phyloP scores from a whole-genome alignment of 2,797 vertebrate species.

The Crypturellus tataupa region DNA sequence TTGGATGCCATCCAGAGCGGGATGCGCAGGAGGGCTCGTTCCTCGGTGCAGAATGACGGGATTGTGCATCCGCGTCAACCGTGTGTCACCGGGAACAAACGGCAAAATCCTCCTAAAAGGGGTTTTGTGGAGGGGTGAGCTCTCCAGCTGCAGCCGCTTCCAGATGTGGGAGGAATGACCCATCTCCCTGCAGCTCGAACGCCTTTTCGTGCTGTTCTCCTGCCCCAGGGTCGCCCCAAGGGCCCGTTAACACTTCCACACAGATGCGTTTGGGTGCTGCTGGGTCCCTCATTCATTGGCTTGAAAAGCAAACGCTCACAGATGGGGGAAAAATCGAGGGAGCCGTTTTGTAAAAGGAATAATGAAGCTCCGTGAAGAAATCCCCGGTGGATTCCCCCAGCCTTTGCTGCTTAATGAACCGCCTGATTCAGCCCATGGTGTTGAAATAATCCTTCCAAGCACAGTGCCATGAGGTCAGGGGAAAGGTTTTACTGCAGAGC shows the following conservation, averaged over 20 bases:
- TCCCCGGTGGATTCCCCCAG: slow-evolving; percentile 23
- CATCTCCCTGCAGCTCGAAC: background rate
- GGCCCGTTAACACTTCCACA: slow-evolving; percentile 3
- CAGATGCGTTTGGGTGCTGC: slow-evolving; percentile 55
- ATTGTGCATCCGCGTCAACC: no score
- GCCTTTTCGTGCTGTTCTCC: background rate
- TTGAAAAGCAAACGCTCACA: background rate
- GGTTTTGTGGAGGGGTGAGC: background rate
- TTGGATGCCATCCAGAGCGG: slow-evolving; percentile 37
- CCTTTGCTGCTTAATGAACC: slow-evolving; percentile 62
- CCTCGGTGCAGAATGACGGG: background rate
- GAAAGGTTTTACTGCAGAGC: background rate
- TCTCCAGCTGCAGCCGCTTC: background rate
- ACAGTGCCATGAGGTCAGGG: background rate
- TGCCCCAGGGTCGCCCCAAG: background rate
- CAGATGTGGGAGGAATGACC: slow-evolving; percentile 26
- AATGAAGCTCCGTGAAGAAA: background rate
- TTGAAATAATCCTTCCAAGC: slow-evolving; percentile 64
- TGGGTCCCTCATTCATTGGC: background rate
- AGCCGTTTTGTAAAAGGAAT: background rate
- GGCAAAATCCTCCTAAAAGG: background rate
- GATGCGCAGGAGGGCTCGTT: background rate
- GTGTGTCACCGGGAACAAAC: no score
- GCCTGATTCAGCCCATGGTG: slow-evolving; percentile 5
- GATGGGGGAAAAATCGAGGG: slow-evolving; percentile 32